Base-by-base conservation (phyloP, 2,113 vertebrate species). In the Edolisoma coerulescens region DNA sequence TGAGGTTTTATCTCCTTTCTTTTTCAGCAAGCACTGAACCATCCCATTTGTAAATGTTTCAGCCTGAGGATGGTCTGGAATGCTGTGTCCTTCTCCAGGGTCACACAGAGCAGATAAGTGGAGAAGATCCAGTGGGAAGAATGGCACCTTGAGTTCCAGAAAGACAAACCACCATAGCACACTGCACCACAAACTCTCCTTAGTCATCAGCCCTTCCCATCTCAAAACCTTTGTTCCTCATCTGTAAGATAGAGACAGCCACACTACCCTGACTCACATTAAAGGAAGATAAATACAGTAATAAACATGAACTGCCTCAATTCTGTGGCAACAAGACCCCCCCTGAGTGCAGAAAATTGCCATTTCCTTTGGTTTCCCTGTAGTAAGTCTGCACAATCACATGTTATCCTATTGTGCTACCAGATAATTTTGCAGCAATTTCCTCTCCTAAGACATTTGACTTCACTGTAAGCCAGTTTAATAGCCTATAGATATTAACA, bases 401-500 rank as follows among this genome's bases (percentile, higher is more conserved):
- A 96, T 15, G 68, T 59, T 92, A 59, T 92, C 64, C 94, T 96
- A 90, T 95, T 94, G 94, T 93, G 84, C 92, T 84, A 89, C 80
- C 86, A 95, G 88, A 90, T 87, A 96, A 97, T 96, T 96, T 92
- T 74, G 80, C 35, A 84, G 92, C 90, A 90, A 95, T 96, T 97
- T 96, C 96, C 96, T 94, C 89, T 89, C 83, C 89, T 92, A 67
- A 93, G 93, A 96, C 81, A 96, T 95, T 41, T 92, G 88, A 93
- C 92, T 97, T 97, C 86, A 71, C 86, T 92, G 90, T 93, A 87
- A 96, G 92, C 88, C 88, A 61, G 68, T 96, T 93, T 92, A 95
- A 96, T 96, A 96, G 96, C 96, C 86, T 95, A 96, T 95, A 96
- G 96, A 97, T 96, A 97, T 95, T 95, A 97, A 95, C 95, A 89